Evolutionary conservation across 2,888 invertebrate species (phyloP).

Genomic region (Amblyjoppa proteus): DNA sequence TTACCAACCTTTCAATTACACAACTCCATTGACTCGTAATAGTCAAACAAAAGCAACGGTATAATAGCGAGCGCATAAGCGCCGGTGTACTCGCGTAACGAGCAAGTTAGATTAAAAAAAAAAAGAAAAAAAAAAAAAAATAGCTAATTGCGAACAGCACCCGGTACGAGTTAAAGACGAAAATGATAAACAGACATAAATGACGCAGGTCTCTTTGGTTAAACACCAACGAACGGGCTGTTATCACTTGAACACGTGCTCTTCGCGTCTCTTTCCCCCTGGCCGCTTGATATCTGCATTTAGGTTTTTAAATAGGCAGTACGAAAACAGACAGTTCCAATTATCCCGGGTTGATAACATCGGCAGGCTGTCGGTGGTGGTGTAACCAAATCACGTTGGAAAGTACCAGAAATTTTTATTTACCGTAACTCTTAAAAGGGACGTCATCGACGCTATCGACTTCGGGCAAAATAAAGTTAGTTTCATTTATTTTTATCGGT

Average conservation of each 20-base stretch:
- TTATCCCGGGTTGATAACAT: background rate
- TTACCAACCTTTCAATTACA: conserved; percentile 22
- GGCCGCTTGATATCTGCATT: background rate
- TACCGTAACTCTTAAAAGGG: too few relatives aligned
- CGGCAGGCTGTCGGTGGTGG: background rate
- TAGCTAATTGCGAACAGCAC: conserved; percentile 46
- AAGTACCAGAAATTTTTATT: background rate
- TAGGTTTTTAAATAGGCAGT: background rate
- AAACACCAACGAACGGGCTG: conserved; percentile 38
- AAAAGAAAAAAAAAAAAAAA: conserved; percentile 45
- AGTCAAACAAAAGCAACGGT: background rate
- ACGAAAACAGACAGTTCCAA: background rate
- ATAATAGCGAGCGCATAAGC: background rate
- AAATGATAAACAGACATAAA: conserved; percentile 58
- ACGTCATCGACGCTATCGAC: too few relatives aligned
- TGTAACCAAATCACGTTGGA: background rate
- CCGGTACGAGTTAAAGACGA: conserved; percentile 54
- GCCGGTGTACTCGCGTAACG: conserved; percentile 32
- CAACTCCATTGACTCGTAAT: conserved; percentile 27
- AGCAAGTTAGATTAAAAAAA: conserved; percentile 50
- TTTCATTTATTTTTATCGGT: too few relatives aligned
- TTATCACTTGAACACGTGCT: conserved; percentile 52
- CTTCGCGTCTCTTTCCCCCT: conserved; percentile 1
- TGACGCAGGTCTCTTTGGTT: conserved; percentile 53
- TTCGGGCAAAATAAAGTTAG: too few relatives aligned